Evolutionary conservation across 2,113 vertebrate species (phyloP).

Genomic region (Sphyrna mokarran): DNA sequence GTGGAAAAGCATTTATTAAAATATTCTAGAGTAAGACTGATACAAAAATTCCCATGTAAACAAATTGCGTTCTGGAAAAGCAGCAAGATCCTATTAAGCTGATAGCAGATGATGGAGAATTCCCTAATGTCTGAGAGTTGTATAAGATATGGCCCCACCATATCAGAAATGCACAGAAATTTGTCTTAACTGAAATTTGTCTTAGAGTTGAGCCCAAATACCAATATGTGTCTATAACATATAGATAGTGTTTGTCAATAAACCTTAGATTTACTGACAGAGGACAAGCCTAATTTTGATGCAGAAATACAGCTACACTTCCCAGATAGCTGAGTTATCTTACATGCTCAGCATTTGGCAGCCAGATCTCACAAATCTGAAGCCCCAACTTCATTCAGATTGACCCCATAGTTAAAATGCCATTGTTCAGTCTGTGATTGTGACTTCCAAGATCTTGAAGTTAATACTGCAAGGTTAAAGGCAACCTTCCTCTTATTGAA

Average conservation of each 20-base stretch:
- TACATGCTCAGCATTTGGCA: not conserved
- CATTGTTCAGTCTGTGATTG: not conserved
- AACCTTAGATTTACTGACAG: not conserved
- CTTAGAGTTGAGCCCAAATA: not conserved
- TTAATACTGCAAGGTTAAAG: not conserved
- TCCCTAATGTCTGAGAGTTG: not conserved
- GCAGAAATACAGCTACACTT: not conserved
- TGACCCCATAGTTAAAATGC: not conserved
- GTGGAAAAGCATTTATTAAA: not conserved
- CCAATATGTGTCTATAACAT: not conserved
- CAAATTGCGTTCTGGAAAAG: not conserved
- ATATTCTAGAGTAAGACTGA: not conserved
- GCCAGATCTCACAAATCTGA: not conserved
- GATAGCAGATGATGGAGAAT: not conserved
- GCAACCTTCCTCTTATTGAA: not conserved
- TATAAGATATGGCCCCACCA: not conserved
- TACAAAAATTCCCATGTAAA: not conserved
- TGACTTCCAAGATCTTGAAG: not conserved
- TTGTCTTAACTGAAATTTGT: not conserved
- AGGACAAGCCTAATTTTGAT: not conserved
- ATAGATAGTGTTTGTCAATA: not conserved
- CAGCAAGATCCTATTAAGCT: not conserved
- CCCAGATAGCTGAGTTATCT: not conserved
- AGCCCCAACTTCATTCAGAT: not conserved
- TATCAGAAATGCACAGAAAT: not conserved